Evolutionary conservation across 2,888 invertebrate species (phyloP), one percentile per base, ranked within the genome.

Genomic region (Diadegma fenestrale): DNA sequence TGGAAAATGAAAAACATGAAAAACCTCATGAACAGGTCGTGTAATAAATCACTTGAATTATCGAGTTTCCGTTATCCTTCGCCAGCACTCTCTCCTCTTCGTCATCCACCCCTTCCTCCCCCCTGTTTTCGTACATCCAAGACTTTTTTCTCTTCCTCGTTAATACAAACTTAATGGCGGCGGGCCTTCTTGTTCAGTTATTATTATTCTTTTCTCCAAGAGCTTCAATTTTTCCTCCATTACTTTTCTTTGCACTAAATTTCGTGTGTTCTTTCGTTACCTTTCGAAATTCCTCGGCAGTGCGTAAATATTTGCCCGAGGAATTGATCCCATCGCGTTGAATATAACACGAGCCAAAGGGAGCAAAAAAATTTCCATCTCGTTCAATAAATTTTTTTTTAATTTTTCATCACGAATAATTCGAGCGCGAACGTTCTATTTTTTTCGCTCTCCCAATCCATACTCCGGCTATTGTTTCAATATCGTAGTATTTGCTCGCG

Each of bases 41-140:
- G 79, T 82, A 82, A 85, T 85, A 85, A 85, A 85, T 85, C 82
- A 85, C 82, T 82, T 76, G 66, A 80, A 85, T 82, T 85, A 85
- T 76, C 82, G 85, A 80, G 85, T 82, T 82, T 80, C 80, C 54
- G 82, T 76, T 82, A 82, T 82, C 75, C 68, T 37, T 72, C 71
- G 71, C 58, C 71, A 45, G 26, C 80, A 83, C 75, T 48, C 69
- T 69, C 26, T 63, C 48, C 14, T 51, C 51, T 77, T 43, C 73
- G 68, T 41, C 41, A 48, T 33, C 69, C 64, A 19, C 64, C 30
- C 30, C n/a, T 22, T 37, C 63, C 51, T 48, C 17, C 37, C 8
- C 37, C 22, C 22, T n/a, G 45, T 30, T 22, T 37, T 43, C 37
- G 41, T 30, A 37, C 37, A 8, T 17, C n/a, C 19, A 37, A 37